Conservation (phyloP, 2,888 invertebrate genomes). For the Stenodera caucasica region DNA sequence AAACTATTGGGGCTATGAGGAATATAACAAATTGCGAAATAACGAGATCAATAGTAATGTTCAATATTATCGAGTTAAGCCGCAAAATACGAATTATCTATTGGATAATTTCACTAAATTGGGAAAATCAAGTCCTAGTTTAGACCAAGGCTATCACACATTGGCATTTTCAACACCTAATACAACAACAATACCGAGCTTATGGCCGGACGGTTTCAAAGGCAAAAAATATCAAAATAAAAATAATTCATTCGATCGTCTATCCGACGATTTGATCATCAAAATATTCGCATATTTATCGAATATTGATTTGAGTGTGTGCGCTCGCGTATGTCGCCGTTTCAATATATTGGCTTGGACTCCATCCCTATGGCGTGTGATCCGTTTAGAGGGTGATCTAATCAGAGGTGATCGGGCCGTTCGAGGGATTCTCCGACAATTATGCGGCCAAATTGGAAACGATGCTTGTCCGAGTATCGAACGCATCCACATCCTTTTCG, state of each 20-base stretch:
- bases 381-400: slow-evolving; percentile 64
- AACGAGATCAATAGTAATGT: slow-evolving; percentile 36
- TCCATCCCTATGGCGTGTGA: slow-evolving; percentile 72
- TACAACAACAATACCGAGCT: slow-evolving; percentile 49
- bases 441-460: slow-evolving; percentile 68
- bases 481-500: slow-evolving; percentile 67
- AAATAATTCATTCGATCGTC: slow-evolving; percentile 61
- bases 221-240: slow-evolving; percentile 45
- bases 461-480: slow-evolving; percentile 70
- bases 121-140: slow-evolving; percentile 65
- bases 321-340: slow-evolving; percentile 74
- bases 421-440: slow-evolving; percentile 64
- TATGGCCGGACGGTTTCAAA: slow-evolving; percentile 53
- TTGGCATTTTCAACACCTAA: slow-evolving; percentile 65
- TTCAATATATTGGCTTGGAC: slow-evolving; percentile 80
- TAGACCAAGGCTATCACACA: slow-evolving; percentile 83
- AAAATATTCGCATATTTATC: slow-evolving; percentile 72
- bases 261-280: slow-evolving; percentile 69
- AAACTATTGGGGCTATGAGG: slow-evolving; percentile 53
- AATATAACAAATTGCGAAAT: slow-evolving; percentile 37
- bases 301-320: slow-evolving; percentile 71
- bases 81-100: slow-evolving; percentile 47
- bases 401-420: slow-evolving; percentile 69
- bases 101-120: slow-evolving; percentile 54
- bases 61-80: slow-evolving; percentile 41